phyloP scores from a whole-genome alignment of 2,888 invertebrate species.

The Parnassius mnemosyne region DNA sequence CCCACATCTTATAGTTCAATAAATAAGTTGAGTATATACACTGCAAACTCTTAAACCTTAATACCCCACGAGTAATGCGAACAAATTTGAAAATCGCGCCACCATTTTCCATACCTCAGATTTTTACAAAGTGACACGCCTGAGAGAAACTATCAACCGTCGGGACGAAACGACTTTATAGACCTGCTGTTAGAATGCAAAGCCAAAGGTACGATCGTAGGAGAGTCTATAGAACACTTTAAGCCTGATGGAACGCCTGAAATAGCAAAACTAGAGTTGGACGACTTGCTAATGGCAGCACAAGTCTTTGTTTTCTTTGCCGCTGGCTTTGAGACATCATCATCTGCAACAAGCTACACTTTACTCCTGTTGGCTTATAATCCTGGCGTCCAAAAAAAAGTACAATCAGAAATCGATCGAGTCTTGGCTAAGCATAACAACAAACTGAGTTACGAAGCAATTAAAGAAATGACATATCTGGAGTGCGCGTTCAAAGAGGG shows the following conservation, averaged over 20 bases:
- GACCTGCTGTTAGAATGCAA: not conserved
- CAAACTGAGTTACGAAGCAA: not conserved
- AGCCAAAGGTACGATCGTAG: not conserved
- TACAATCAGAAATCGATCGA: not conserved
- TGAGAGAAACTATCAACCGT: not conserved
- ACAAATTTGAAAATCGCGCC: too few relatives aligned
- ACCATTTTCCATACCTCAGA: too few relatives aligned
- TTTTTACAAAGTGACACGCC: too few relatives aligned
- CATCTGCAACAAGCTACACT: not conserved
- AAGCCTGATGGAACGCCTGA: not conserved
- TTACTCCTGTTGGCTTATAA: not conserved
- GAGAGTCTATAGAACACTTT: not conserved
- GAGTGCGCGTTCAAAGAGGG: constrained; percentile 34
- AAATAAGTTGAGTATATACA: too few relatives aligned
- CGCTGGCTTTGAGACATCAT: not conserved
- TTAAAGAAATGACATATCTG: constrained; percentile 11
- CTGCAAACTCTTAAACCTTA: too few relatives aligned
- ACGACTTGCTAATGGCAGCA: not conserved
- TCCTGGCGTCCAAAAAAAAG: not conserved
- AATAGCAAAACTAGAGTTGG: not conserved
- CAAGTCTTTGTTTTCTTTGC: not conserved
- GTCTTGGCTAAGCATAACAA: not conserved
- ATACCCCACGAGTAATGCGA: too few relatives aligned
- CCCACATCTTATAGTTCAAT: too few relatives aligned
- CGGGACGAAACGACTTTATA: not conserved